A percentile compares a stretch with the other conserved stretches of the same genome.
phyloP scores from a whole-genome alignment of 2,797 vertebrate species.

The Epinephelus coioides region DNA sequence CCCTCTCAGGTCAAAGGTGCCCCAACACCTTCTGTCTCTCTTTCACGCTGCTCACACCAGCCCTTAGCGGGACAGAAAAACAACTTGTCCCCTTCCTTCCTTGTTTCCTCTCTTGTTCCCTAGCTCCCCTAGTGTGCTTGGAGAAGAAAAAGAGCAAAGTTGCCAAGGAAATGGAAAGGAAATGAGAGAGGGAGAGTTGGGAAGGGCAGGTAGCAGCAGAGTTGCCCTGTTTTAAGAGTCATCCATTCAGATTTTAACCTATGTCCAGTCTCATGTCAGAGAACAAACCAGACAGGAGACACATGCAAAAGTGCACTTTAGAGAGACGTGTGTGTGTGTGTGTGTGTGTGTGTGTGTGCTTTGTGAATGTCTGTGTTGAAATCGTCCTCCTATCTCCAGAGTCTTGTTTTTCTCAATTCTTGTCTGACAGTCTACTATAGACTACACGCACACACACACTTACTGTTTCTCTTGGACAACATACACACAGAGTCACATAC shows the following conservation, averaged over 20 bases:
- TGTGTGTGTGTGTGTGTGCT: constrained; percentile 4
- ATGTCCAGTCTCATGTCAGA: constrained; percentile 4
- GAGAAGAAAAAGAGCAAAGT: constrained; percentile 64
- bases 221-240: not conserved
- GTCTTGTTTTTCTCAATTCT: constrained; percentile 40
- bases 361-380: constrained; percentile 7
- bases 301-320: constrained; percentile 8
- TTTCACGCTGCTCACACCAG: constrained; percentile 23
- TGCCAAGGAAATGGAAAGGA: constrained; percentile 43
- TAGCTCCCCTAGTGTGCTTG: constrained; percentile 55
- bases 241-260: constrained; percentile 1
- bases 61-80: constrained; percentile 70
- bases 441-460: constrained; percentile 29
- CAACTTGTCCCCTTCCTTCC: constrained; percentile 66
- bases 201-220: constrained; percentile 11
- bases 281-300: constrained; percentile 4
- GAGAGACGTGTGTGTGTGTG: not conserved
- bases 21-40: constrained; percentile 25
- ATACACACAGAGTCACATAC: constrained; percentile 44
- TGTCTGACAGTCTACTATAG: constrained; percentile 38
- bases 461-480: constrained; percentile 60
- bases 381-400: constrained; percentile 31
- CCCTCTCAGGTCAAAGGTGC: constrained; percentile 65
- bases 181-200: constrained; percentile 23
- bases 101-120: constrained; percentile 55